Base-by-base conservation (phyloP, 2,888 invertebrate species). In the Limnephilus lunatus region DNA sequence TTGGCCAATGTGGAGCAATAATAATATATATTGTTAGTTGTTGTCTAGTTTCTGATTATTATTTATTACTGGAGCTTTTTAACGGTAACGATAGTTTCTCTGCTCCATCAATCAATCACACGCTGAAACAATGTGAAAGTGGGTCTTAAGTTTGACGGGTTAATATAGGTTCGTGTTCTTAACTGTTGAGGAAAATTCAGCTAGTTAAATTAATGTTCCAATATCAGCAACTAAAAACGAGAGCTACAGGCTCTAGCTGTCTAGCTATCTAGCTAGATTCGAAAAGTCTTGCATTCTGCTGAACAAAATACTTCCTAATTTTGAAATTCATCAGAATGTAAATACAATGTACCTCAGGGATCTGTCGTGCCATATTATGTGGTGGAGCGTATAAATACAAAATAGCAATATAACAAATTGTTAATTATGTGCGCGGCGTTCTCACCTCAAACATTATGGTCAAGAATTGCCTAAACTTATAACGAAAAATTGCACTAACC, bases 111-210 rank as follows among this genome's bases (percentile, higher is more conserved):
- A 68, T 68, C 53, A 68, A 19, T 44, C 44, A 44, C 44, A 19
- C 53, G 25, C 53, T 68, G 19, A 68, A 68, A 68, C 53, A 68
- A 68, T 68, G 14, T 68, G 53, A 7, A 68, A 68, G 53, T 53
- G 3, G 15, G 53, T 53, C 53, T 53, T 53, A 53, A 19, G 53
- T 68, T 68, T 68, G 53, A 68, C 53, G 53, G 53, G 53, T 19
- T 68, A 68, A 68, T 68, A 25, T 68, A 68, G 53, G 68, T 68
- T 68, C 68, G 68, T 68, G 68, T 68, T 68, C 68, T 68, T 25
- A 68, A 68, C 44, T 87, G 48, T 53, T 31, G 86, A 44, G 86
- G 19, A 87, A 83, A 35, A 83, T 83, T 35, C 35, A 83, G 25
- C 25, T 68, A 9, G 68, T 68, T 68, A 1, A 25, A 68, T 68